These are phyloP conservation scores for Campoplex capitator DNA, from an alignment of 2,888 invertebrate genomes.

Conservation along the genomic window DNA sequence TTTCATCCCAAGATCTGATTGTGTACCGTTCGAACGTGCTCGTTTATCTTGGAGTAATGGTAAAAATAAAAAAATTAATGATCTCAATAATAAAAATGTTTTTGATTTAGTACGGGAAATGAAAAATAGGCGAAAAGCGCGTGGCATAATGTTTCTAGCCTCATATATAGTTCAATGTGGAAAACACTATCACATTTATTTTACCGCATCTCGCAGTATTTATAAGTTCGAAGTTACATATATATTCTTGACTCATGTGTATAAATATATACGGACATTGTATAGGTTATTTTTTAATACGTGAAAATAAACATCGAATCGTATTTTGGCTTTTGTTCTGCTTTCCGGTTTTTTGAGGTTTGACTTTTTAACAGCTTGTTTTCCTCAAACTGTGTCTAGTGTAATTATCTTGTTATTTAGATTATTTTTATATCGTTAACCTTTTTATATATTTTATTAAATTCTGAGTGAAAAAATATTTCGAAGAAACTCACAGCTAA, in stretches of 20 bases:
- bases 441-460: not conserved
- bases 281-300: not conserved
- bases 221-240: not conserved
- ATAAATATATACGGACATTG: not conserved
- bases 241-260: not conserved
- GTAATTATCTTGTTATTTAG: not conserved
- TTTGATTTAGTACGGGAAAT: too few relatives aligned
- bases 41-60: not conserved
- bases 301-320: not conserved
- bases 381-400: not conserved
- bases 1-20: not conserved
- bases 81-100: not conserved
- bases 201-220: not conserved
- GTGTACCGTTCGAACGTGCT: not conserved
- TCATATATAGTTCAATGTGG: not conserved
- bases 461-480: not conserved
- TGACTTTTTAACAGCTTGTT: not conserved
- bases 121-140: conserved; percentile 4
- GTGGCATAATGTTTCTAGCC: conserved; percentile 3
- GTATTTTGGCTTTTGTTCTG: not conserved
- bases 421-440: not conserved
- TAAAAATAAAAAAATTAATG: not conserved
- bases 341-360: not conserved
- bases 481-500: not conserved
- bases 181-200: not conserved